Evolutionary conservation across 2,888 invertebrate species (phyloP), one percentile per base, ranked within the genome.

Genomic region (Torymus tubicola): DNA sequence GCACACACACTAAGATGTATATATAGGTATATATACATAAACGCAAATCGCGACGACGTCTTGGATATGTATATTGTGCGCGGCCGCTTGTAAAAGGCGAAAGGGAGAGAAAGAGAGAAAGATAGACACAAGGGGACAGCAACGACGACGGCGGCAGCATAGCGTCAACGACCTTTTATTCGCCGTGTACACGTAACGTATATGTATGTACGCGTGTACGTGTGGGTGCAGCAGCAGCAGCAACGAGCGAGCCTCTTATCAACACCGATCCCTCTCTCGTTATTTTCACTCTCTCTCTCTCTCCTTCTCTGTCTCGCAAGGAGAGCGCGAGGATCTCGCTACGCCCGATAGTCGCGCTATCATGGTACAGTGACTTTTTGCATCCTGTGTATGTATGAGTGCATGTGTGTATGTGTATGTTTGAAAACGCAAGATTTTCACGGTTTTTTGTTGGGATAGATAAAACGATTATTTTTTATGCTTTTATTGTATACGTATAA

Each of bases 141-240:
- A 31, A 16, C 58, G 42, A 14, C 55, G 21, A 18, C 65, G 21
- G 61, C 42, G 24, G 58, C 61, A 14, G 55, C 53, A 13, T 12
- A 31, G 52, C 63, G 80, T 76, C 76, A 80, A 76, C 63, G 80
- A 76, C 76, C 76, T 72, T 76, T 76, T 80, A 80, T 80, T 80
- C 70, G 53, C 53, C 67, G 60, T 52, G 21, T 31, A 57, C 57
- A 50, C 16, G 52, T 12, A 42, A 68, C 60, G 31, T 57, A 55
- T 42, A 31, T 42, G 42, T 42, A 42, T 42, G 42, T 42, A 42
- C 42, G 42, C 8, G 42, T 42, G 42, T 42, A 42, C 42, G 42
- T 42, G 42, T 42, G 42, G 42, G 42, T 42, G 42, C 42, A 42
- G 42, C 42, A 42, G 42, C 42, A 42, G 42, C 42, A 21, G 42